Evolutionary conservation across 1,140 invertebrate species (phyloP), one percentile per base, ranked within the genome.

Genomic region (Hylaeus anthracinus): DNA sequence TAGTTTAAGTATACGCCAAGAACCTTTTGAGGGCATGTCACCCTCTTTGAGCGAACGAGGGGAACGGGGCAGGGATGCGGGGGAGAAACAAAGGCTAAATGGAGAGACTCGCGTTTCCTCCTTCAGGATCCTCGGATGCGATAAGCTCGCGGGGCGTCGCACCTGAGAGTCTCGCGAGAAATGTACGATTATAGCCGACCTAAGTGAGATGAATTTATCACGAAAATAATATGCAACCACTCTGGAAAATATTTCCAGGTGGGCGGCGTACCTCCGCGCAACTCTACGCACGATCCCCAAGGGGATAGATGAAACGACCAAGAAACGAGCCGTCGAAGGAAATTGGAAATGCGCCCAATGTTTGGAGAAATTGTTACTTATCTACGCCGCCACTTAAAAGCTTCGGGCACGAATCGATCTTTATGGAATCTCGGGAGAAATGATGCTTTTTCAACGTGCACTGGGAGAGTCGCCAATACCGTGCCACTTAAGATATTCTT

Each of bases 1-100:
- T 65, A 69, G 78, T 80, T 75, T 67, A 63, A 75, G 64, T 80
- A 80, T 67, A 75, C 78, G 45, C 14, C 37, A 51, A 61, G 64
- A 75, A 67, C 71, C 72, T 75, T 80, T 53, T 80, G 72, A 69
- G 64, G 72, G 45, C 64, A 63, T 64, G 72, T 75, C 78, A 75
- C 56, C 45, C 63, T 43, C 64, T 66, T 67, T 69, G 72, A 75
- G 48, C n/a, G 39, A 55, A 41, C 12, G 39, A 15, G 45, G n/a
- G 66, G 53, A 60, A 53, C 56, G n/a, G n/a, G 39, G 5, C 12
- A 39, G 43, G 55, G 53, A 14, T 55, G 53, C n/a, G 26, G 45
- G 39, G 10, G 58, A n/a, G 15, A 61, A 60, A 37, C 41, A 14
- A 55, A 26, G 63, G 63, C 9, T 80, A 80, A 80, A 67, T 74